phyloP scores from a whole-genome alignment of 2,888 invertebrate species.

The Nomada fabriciana region DNA sequence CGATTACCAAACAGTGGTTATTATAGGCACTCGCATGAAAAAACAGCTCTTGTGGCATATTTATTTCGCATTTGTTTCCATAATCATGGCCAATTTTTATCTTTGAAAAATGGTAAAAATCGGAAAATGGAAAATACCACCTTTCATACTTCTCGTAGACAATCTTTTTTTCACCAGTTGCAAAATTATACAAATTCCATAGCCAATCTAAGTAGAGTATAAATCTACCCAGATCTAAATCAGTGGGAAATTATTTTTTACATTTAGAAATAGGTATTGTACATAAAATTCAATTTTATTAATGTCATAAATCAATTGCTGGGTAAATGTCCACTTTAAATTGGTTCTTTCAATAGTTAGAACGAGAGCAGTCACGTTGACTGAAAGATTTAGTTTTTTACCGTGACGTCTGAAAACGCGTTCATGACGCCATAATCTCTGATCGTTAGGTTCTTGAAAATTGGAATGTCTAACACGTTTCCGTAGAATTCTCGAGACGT shows the following conservation, averaged over 20 bases:
- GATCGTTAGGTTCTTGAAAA: constrained; percentile 6
- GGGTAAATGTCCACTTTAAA: background rate
- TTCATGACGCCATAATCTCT: background rate
- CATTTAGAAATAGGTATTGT: no score
- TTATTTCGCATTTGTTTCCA: constrained; percentile 1
- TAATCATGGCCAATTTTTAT: background rate
- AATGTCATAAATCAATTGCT: no score
- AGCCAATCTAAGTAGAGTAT: no score
- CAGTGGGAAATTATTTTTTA: no score
- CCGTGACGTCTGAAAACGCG: background rate
- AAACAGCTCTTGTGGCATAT: background rate
- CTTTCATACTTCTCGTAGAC: no score
- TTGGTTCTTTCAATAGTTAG: background rate
- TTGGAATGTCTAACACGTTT: constrained; percentile 26
- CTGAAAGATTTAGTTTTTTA: background rate
- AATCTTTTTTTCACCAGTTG: no score
- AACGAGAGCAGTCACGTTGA: background rate
- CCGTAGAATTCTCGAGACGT: background rate
- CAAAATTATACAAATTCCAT: no score
- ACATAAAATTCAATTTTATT: no score
- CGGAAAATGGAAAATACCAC: no score
- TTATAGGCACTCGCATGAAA: background rate
- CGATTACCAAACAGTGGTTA: background rate
- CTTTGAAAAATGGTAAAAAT: no score
- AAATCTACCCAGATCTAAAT: no score